Conservation (phyloP, 1,140 invertebrate species). For the Aporrectodea caliginosa region DNA sequence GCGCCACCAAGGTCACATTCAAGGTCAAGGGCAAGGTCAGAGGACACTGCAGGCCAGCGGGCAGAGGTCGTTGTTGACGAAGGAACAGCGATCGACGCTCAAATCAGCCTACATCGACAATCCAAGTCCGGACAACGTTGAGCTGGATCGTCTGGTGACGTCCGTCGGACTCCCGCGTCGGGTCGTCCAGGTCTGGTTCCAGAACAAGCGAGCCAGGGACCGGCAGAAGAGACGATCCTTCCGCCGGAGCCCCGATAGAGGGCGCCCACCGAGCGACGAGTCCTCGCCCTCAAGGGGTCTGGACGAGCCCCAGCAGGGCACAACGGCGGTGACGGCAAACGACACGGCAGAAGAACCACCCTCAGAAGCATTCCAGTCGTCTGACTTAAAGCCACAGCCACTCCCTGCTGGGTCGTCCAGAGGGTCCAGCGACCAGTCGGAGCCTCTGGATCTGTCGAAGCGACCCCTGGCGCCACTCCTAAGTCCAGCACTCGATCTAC, state of each 20-base stretch:
- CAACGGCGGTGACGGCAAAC: no score
- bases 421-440: no score
- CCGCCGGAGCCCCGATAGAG: background rate
- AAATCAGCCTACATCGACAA: constrained; percentile 3
- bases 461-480: background rate
- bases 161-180: constrained; percentile 83
- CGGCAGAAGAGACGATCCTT: constrained; percentile 53
- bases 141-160: constrained; percentile 67
- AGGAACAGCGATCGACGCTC: constrained; percentile 10
- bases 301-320: no score
- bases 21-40: background rate
- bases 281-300: no score
- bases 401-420: no score
- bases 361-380: no score
- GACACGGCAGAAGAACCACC: no score
- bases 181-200: constrained; percentile 96
- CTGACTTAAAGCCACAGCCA: no score
- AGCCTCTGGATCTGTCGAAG: background rate
- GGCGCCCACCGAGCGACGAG: no score
- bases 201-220: constrained; percentile 90
- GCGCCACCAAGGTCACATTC: background rate
- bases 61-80: background rate
- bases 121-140: background rate
- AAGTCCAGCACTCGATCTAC: background rate
- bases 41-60: background rate